Conservation (phyloP, 2,797 vertebrate species). For the Anniella stebbinsi region DNA sequence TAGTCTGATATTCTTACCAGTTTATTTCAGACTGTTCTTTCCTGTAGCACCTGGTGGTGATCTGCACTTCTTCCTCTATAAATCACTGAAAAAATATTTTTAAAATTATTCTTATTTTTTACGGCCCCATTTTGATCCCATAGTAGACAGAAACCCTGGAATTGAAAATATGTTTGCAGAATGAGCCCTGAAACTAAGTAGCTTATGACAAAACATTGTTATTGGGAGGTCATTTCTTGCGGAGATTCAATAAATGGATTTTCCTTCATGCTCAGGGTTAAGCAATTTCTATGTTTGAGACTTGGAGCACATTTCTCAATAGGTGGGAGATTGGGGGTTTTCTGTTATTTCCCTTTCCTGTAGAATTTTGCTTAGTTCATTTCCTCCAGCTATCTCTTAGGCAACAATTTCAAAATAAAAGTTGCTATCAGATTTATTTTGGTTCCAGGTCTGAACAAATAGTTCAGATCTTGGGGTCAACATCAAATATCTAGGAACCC, state of each 20-base stretch:
- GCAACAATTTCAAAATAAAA: background rate
- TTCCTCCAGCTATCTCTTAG: background rate
- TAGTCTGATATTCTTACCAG: slow-evolving; percentile 52
- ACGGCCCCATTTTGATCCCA: background rate
- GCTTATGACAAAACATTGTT: background rate
- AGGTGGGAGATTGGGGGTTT: background rate
- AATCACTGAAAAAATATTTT: slow-evolving; percentile 81
- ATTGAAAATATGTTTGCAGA: background rate
- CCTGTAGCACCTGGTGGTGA: slow-evolving; percentile 60
- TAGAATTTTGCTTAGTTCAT: background rate
- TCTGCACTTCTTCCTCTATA: slow-evolving; percentile 89
- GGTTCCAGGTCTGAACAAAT: background rate
- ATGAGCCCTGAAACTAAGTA: background rate
- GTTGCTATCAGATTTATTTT: background rate
- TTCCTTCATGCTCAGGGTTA: background rate
- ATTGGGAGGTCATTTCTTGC: background rate
- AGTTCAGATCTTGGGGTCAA: background rate
- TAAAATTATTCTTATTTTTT: background rate
- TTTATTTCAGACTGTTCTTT: slow-evolving; percentile 41
- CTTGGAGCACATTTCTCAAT: background rate
- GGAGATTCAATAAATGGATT: background rate
- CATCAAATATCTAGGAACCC: background rate
- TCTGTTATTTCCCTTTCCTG: background rate
- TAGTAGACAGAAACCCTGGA: background rate
- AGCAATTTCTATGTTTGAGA: background rate